A percentile compares a stretch with the other conserved stretches of the same genome.
Evolutionary conservation across 2,888 invertebrate species (phyloP).

Genomic region (Aplocera efformata): DNA sequence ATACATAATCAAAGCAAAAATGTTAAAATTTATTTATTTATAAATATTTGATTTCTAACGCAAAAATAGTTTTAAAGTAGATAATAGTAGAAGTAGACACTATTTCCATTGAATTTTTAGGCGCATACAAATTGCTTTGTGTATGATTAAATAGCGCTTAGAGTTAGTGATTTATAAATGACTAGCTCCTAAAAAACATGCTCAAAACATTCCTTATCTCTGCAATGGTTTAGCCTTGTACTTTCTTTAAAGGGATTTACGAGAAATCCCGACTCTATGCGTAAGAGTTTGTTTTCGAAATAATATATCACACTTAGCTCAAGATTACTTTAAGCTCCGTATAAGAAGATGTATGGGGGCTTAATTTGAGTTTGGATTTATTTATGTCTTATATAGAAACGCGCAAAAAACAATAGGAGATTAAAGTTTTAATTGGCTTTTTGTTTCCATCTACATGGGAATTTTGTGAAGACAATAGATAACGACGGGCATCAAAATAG

Average conservation of each 20-base stretch:
- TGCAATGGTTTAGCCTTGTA: slow-evolving; percentile 45
- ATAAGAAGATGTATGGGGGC: slow-evolving; percentile 60
- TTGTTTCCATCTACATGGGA: too few relatives aligned
- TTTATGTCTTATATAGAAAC: slow-evolving; percentile 43
- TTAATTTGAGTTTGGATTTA: slow-evolving; percentile 46
- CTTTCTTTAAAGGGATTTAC: slow-evolving; percentile 48
- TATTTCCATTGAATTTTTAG: too few relatives aligned
- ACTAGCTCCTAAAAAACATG: slow-evolving; percentile 8
- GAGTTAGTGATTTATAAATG: too few relatives aligned
- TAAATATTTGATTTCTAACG: too few relatives aligned
- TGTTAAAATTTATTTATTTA: too few relatives aligned
- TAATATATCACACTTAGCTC: slow-evolving; percentile 68
- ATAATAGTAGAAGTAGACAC: too few relatives aligned
- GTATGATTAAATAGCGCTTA: too few relatives aligned
- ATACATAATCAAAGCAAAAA: too few relatives aligned
- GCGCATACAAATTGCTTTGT: too few relatives aligned
- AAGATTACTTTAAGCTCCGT: slow-evolving; percentile 62
- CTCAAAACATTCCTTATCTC: slow-evolving; percentile 20
- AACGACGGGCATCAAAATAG: too few relatives aligned
- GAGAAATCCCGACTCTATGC: slow-evolving; percentile 37
- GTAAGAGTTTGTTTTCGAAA: slow-evolving; percentile 58
- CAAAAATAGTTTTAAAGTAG: too few relatives aligned
- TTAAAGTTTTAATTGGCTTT: not conserved
- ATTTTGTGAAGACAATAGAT: too few relatives aligned
- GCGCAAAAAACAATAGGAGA: slow-evolving; percentile 26